Percentiles rank a stretch among this genome's conserved stretches.
phyloP scores from a whole-genome alignment of 2,797 vertebrate species.

The Gallirallus australis region DNA sequence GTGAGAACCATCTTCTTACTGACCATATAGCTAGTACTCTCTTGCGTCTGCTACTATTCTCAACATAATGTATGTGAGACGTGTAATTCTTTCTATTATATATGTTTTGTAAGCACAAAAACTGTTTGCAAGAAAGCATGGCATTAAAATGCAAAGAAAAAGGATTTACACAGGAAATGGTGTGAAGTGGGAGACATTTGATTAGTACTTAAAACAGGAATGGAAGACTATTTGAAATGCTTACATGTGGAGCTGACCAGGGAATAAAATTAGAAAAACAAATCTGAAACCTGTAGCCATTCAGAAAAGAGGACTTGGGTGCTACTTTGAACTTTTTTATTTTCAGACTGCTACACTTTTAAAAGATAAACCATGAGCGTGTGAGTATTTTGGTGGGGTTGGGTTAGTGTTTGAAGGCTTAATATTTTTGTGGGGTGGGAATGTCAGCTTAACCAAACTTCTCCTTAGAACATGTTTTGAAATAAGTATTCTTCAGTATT shows the following conservation, averaged over 20 bases:
- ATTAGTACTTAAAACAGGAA: neutral
- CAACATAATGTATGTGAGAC: neutral
- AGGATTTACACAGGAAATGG: neutral
- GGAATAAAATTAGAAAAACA: neutral
- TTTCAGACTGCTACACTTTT: neutral
- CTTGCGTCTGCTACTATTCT: neutral
- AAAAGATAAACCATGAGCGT: neutral
- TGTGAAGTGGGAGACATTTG: neutral
- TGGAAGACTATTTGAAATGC: neutral
- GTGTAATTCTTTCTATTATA: neutral
- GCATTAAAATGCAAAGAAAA: neutral
- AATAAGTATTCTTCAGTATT: neutral
- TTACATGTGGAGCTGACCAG: neutral
- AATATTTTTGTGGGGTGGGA: conserved; percentile 9
- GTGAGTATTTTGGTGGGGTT: neutral
- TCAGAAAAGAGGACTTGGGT: neutral
- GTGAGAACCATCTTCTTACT: neutral
- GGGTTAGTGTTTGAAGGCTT: neutral
- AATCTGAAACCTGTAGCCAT: neutral
- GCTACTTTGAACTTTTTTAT: neutral
- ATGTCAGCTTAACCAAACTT: conserved; percentile 39
- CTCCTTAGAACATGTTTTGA: neutral
- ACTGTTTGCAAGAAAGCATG: neutral
- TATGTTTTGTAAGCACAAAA: neutral
- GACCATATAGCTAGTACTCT: neutral